Base-by-base conservation (phyloP, 1,140 invertebrate species). In the Diachasmimorpha longicaudata region DNA sequence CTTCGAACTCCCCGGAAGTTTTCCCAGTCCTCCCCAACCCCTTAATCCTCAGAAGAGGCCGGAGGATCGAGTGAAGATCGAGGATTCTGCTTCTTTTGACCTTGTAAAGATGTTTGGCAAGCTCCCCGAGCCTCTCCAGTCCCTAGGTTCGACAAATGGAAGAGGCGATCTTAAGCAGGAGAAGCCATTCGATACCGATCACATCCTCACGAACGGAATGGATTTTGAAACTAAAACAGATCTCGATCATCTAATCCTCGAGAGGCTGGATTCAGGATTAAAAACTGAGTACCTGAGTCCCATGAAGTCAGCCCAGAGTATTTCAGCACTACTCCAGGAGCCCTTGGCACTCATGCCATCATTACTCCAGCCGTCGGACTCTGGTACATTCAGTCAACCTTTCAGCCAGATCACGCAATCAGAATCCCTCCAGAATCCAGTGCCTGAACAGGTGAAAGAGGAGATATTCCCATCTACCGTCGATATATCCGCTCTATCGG, bases 291-390 rank as follows among this genome's bases (percentile, higher is more conserved):
- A 82, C 48, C 75, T 84, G 1, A 87, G 87, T 11, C 86, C 87
- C 0, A 78, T 86, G 21, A 89, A 88, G n/a, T 87, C 87, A 4
- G 86, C 84, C 1, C 86, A 87, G 66, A 85, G 86, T 70, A 89
- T 89, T 66, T 88, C 85, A 31, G 87, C 87, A 0, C 63, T 88
- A 1, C 73, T 89, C 0, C 86, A 88, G 44, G 87, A 89, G 21
- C 82, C 84, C 0, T 66, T 87, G 4, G 80, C 87, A 0, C 80
- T 83, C 0, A 84, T 87, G 80, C 84, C 85, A 0, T 85, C 85
- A 10, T 75, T 88, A 36, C 71, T 87, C 1, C 14, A 81, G 80
- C 36, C 76, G 70, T 31, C 46, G 68, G 36, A 79, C 72, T 11
- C 76, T 72, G 9, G 79, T 9, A 76, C 9, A 8, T 71, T 46